A percentile compares a stretch with the other conserved stretches of the same genome.
These are phyloP conservation scores for Drosophila jambulina DNA, from an alignment of 1,140 invertebrate species.

Conservation along the genomic window DNA sequence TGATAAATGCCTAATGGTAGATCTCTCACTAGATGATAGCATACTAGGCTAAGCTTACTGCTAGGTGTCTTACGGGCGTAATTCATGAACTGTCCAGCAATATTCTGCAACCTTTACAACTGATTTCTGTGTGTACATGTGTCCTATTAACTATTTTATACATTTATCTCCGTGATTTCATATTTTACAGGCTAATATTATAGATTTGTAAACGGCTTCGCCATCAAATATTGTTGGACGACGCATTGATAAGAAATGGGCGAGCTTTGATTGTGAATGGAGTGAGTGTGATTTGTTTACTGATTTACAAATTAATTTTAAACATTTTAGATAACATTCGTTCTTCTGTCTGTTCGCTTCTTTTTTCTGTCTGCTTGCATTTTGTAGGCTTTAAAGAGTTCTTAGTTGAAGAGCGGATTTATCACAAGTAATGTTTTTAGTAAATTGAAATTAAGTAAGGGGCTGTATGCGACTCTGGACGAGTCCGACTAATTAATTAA, in stretches of 20 bases:
- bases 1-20: constrained; percentile 57
- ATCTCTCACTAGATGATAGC: constrained; percentile 50
- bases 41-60: constrained; percentile 37
- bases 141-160: constrained; percentile 67
- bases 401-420: constrained; percentile 35
- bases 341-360: constrained; percentile 9
- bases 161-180: constrained; percentile 39
- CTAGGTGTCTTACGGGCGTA: constrained; percentile 58
- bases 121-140: constrained; percentile 18
- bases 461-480: constrained; percentile 21
- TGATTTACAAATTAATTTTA: constrained; percentile 49
- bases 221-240: constrained; percentile 74
- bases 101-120: constrained; percentile 69
- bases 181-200: constrained; percentile 67
- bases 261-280: constrained; percentile 25
- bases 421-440: constrained; percentile 49
- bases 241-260: constrained; percentile 49
- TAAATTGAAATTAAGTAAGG: constrained; percentile 32
- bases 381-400: constrained; percentile 13
- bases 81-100: constrained; percentile 75
- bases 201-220: constrained; percentile 53
- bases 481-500: constrained; percentile 38
- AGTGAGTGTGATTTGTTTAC: constrained; percentile 6
- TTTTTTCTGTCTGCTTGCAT: constrained; percentile 19
- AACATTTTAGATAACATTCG: constrained; percentile 23